phyloP scores from a whole-genome alignment of 2,113 vertebrate species.

The Lota lota region DNA sequence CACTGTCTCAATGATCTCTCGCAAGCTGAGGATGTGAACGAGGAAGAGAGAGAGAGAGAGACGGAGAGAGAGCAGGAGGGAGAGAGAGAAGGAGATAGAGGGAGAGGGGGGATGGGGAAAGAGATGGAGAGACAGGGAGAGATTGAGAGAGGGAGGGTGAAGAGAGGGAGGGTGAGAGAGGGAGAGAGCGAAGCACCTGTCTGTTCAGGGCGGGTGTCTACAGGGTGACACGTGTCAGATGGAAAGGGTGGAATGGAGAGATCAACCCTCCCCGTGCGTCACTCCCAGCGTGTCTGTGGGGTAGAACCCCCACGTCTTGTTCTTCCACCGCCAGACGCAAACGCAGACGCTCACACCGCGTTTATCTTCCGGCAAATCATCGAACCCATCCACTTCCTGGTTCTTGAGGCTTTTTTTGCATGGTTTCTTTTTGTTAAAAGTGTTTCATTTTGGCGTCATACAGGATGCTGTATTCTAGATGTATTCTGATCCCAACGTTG shows the following conservation, averaged over 20 bases:
- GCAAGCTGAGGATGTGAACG: constrained; percentile 59
- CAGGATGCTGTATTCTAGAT: too few relatives aligned
- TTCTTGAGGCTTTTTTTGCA: too few relatives aligned
- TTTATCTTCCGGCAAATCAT: too few relatives aligned
- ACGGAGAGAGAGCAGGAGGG: constrained; percentile 32
- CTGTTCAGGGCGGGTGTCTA: constrained; percentile 64
- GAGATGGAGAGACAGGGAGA: constrained; percentile 18
- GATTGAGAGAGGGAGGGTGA: constrained; percentile 50
- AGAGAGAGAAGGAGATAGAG: constrained; percentile 23
- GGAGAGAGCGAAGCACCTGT: constrained; percentile 50
- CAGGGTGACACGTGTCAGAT: constrained; percentile 70
- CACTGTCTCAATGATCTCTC: constrained; percentile 63
- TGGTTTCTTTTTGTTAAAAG: too few relatives aligned
- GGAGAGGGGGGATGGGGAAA: constrained; percentile 12
- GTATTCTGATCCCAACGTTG: too few relatives aligned
- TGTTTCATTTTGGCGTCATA: too few relatives aligned
- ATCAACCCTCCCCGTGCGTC: constrained; percentile 66
- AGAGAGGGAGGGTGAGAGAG: background rate
- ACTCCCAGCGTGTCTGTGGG: constrained; percentile 64
- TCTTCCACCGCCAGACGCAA: background rate
- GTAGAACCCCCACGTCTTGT: constrained; percentile 20
- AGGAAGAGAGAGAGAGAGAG: constrained; percentile 35
- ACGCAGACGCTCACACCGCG: too few relatives aligned
- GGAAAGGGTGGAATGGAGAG: constrained; percentile 65
- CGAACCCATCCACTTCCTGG: too few relatives aligned